Evolutionary conservation across 2,113 vertebrate genomes (phyloP).

Genomic region (Callipepla californica): DNA sequence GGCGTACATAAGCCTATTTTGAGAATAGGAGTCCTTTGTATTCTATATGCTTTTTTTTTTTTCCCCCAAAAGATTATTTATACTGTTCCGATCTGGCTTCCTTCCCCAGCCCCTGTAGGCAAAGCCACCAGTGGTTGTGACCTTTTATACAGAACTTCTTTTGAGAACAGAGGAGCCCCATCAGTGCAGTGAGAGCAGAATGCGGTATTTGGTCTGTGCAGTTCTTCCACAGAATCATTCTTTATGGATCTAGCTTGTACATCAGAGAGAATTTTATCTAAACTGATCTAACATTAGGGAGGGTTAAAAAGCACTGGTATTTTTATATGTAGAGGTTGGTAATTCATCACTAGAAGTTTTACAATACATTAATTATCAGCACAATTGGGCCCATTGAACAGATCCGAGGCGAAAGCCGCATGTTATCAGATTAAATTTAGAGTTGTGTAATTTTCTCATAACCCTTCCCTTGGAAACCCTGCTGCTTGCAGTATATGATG

Average conservation of each 20-base stretch:
- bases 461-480: conserved; percentile 50
- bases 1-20: neutral
- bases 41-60: neutral
- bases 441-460: conserved; percentile 72
- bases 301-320: neutral
- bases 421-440: conserved; percentile 53
- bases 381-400: conserved; percentile 48
- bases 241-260: neutral
- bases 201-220: neutral
- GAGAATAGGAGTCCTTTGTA: neutral
- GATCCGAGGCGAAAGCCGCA: conserved; percentile 13
- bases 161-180: neutral
- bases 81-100: neutral
- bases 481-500: conserved; percentile 50
- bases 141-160: conserved; percentile 1
- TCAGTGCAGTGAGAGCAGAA: neutral
- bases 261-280: conserved; percentile 30
- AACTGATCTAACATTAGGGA: neutral
- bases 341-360: conserved; percentile 13
- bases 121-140: neutral
- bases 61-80: neutral
- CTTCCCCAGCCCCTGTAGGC: neutral
- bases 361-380: conserved; percentile 11
- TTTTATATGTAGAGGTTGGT: conserved; percentile 28
- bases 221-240: conserved; percentile 1